These are phyloP conservation scores for Lissonota sp. DNA, from an alignment of 2,888 invertebrate genomes.

Conservation along the genomic window DNA sequence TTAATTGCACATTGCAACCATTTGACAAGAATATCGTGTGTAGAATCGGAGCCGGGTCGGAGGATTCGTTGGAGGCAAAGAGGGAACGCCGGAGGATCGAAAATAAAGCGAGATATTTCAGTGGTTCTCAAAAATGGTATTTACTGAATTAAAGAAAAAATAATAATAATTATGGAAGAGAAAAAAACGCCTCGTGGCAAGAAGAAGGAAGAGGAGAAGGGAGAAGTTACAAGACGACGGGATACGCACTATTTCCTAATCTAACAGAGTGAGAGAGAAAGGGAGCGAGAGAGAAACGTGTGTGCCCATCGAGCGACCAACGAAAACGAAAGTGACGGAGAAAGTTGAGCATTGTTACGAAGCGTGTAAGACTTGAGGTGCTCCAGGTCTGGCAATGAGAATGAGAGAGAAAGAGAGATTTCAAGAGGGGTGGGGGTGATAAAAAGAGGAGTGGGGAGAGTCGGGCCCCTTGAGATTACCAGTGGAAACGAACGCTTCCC, in stretches of 20 bases:
- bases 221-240: constrained; percentile 70
- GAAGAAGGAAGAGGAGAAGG: constrained; percentile 54
- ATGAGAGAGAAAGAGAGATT: constrained; percentile 22
- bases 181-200: constrained; percentile 31
- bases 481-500: constrained; percentile 56
- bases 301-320: constrained; percentile 75
- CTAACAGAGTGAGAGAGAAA: constrained; percentile 65
- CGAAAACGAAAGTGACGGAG: constrained; percentile 84
- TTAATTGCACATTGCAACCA: too few relatives aligned
- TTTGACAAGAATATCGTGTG: too few relatives aligned
- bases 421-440: constrained; percentile 1
- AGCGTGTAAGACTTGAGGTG: constrained; percentile 77
- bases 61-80: constrained; percentile 66
- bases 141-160: constrained; percentile 4
- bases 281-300: constrained; percentile 60
- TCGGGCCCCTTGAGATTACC: constrained; percentile 53
- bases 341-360: constrained; percentile 83
- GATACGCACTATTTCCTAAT: constrained; percentile 78
- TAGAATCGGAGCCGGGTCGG: background rate
- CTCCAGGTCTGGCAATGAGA: constrained; percentile 39
- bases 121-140: constrained; percentile 33
- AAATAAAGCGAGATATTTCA: constrained; percentile 65
- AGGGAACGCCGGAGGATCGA: constrained; percentile 56
- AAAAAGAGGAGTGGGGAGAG: constrained; percentile 32
- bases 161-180: constrained; percentile 27